Percentiles rank a stretch among this genome's conserved stretches.
phyloP scores from a whole-genome alignment of 2,113 vertebrate genomes.

The Xyliphius kryptos region DNA sequence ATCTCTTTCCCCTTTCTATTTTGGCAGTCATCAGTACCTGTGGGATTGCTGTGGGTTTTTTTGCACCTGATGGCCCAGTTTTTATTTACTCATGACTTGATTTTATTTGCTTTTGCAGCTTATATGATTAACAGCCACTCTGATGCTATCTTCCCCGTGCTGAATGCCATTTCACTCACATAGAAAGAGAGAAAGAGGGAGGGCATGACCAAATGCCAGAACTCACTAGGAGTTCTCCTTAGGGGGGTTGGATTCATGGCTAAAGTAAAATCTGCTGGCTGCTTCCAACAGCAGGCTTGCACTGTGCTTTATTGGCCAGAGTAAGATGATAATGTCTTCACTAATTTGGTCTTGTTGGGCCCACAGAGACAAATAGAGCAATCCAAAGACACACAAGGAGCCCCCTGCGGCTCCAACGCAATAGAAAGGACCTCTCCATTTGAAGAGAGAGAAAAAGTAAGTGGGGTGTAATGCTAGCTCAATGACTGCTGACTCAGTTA shows the following conservation, averaged over 20 bases:
- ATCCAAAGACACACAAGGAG: constrained; percentile 22
- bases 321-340: constrained; percentile 21
- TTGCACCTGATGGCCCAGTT: constrained; percentile 21
- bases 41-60: constrained; percentile 13
- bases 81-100: constrained; percentile 26
- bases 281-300: constrained; percentile 16
- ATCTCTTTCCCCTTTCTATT: constrained; percentile 9
- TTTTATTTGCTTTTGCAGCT: constrained; percentile 20
- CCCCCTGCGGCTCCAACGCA: constrained; percentile 19
- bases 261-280: constrained; percentile 29
- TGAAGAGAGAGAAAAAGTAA: not conserved
- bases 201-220: constrained; percentile 15
- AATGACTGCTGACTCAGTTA: constrained; percentile 27
- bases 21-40: constrained; percentile 20
- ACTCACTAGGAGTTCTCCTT: constrained; percentile 30
- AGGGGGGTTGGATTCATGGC: constrained; percentile 22
- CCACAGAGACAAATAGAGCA: constrained; percentile 8
- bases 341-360: constrained; percentile 22
- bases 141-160: constrained; percentile 18
- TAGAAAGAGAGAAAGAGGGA: not conserved
- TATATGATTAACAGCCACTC: constrained; percentile 27
- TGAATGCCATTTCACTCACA: constrained; percentile 17
- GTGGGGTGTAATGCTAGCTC: not conserved
- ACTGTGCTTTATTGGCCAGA: constrained; percentile 17
- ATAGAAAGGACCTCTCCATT: constrained; percentile 6